Percentiles rank a stretch among this genome's conserved stretches.
phyloP scores from a whole-genome alignment of 2,797 vertebrate species.

The Coluber constrictor region DNA sequence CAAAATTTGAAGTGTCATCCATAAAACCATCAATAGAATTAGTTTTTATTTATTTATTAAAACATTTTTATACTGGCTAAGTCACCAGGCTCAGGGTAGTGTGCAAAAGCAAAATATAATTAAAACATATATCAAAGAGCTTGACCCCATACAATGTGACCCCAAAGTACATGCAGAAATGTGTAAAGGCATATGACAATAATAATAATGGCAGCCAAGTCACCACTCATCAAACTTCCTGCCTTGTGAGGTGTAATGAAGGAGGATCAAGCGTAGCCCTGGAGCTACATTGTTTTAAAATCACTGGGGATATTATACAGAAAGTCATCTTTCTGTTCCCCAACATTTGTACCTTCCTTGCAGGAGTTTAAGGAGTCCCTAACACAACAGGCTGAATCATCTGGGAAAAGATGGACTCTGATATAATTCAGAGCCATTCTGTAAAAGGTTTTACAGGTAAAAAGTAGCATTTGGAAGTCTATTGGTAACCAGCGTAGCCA shows the following conservation, averaged over 20 bases:
- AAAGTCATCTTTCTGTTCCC: not conserved
- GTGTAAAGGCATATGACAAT: not conserved
- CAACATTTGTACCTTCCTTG: not conserved
- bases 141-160: not conserved
- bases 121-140: not conserved
- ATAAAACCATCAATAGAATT: not conserved
- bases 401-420: not conserved
- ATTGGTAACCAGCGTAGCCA: not conserved
- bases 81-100: not conserved
- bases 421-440: not conserved
- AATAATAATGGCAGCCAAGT: not conserved
- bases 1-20: not conserved
- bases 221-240: not conserved
- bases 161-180: not conserved
- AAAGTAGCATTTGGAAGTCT: not conserved
- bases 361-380: not conserved
- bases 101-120: not conserved
- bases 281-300: not conserved
- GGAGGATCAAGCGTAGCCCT: not conserved
- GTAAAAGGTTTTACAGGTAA: not conserved
- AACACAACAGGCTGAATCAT: not conserved
- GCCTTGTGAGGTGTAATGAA: not conserved
- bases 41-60: not conserved
- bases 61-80: not conserved
- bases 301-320: not conserved